These are phyloP conservation scores for Dryadula phaetusa DNA, from an alignment of 2,888 invertebrate genomes.

Conservation along the genomic window DNA sequence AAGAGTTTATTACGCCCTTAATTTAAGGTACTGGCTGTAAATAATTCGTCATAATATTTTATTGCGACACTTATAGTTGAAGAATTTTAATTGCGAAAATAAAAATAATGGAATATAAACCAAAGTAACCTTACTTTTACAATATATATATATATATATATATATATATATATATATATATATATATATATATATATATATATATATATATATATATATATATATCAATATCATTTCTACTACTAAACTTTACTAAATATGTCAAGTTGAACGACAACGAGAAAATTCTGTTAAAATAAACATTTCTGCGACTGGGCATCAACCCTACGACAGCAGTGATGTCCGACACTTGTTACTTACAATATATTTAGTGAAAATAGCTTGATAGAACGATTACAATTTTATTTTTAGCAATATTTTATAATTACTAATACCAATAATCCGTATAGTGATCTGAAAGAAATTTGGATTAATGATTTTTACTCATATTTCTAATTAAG, in stretches of 20 bases:
- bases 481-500: too few relatives aligned
- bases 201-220: too few relatives aligned
- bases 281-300: too few relatives aligned
- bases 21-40: constrained; percentile 11
- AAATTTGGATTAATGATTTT: constrained; percentile 51
- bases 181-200: too few relatives aligned
- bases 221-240: too few relatives aligned
- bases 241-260: too few relatives aligned
- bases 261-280: too few relatives aligned
- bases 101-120: neutral
- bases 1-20: constrained; percentile 1
- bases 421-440: constrained; percentile 59
- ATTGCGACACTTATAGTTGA: neutral
- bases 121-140: neutral
- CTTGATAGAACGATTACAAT: constrained; percentile 32
- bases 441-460: constrained; percentile 54
- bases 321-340: too few relatives aligned
- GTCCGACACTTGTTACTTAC: too few relatives aligned
- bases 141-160: too few relatives aligned
- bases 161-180: too few relatives aligned
- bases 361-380: neutral
- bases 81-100: constrained; percentile 11
- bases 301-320: too few relatives aligned
- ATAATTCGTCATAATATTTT: constrained; percentile 14
- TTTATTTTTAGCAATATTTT: constrained; percentile 33